These are phyloP conservation scores for Steinernema carpocapsae DNA, from an alignment of 2,888 invertebrate genomes.

Conservation along the genomic window DNA sequence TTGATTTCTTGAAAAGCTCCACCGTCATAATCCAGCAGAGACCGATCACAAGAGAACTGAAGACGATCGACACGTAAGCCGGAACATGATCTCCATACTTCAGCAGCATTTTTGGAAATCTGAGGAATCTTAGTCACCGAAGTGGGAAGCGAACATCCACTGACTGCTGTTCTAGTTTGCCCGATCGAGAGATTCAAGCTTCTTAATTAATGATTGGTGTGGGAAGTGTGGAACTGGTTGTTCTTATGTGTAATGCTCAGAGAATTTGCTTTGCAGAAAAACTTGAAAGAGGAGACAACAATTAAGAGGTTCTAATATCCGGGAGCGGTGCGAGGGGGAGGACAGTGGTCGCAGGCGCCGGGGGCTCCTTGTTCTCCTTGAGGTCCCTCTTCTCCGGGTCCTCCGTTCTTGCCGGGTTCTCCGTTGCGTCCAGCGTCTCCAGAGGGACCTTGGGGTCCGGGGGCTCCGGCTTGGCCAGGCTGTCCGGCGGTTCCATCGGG, in stretches of 20 bases:
- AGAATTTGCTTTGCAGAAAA: neutral
- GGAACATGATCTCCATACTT: neutral
- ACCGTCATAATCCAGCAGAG: neutral
- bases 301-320: no score
- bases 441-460: slow-evolving; percentile 37
- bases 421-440: slow-evolving; percentile 40
- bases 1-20: neutral
- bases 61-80: neutral
- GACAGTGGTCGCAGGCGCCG: slow-evolving; percentile 41
- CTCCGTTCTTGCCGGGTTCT: no score
- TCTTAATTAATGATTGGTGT: neutral
- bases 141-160: no score
- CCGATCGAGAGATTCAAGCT: neutral
- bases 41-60: neutral
- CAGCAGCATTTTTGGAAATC: slow-evolving; percentile 6
- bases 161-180: no score
- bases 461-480: no score
- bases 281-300: no score
- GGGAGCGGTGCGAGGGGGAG: no score
- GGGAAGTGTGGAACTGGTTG: neutral
- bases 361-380: slow-evolving; percentile 38
- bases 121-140: no score
- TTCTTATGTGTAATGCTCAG: neutral
- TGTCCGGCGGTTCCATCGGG: neutral
- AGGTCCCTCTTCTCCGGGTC: slow-evolving; percentile 32